Evolutionary conservation across 2,888 invertebrate genomes (phyloP), one percentile per base, ranked within the genome.

Genomic region (Leptopilina syphax): DNA sequence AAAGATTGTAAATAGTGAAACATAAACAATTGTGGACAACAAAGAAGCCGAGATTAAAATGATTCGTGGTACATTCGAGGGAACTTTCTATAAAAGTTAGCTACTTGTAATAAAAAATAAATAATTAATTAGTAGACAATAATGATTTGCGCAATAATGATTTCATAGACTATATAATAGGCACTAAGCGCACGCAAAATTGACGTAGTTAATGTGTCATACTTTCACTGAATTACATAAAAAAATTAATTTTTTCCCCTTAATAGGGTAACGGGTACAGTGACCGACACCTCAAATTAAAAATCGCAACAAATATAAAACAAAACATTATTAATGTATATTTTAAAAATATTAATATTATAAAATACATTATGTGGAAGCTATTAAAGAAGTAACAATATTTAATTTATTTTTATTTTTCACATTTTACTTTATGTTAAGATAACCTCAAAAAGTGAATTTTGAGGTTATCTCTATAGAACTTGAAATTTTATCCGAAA

Each of bases 91-190:
- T 34, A 18, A 10, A 65, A 65, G 34, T 65, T 27, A 13, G 18
- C 3, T 65, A 10, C 27, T 10, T 27, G 34, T 34, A 12, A 18
- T 67, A 9, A 47, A 67, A 67, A 67, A 44, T 41, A 44, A 67
- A 41, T 44, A 67, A 67, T 67, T 67, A 67, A 67, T 47, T 67
- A 67, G 18, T 47, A 67, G 47, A 18, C 44, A 34, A 34, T 34
- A 47, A 41, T 9, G 44, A 67, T 67, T 67, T 67, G 47, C n/a
- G 47, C 9, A 67, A 67, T 67, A 41, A 13, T 67, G 8, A 44
- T 67, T 44, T 67, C 67, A 67, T 41, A 47, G 8, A 47, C 47
- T 47, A 47, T 7, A 47, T 47, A 47, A 47, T 47, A 47, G 47
- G 47, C 27, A 34, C 34, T 27, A 65, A 41, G 18, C 18, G 67